These are phyloP conservation scores for Solenopsis fugax DNA, from an alignment of 1,140 invertebrate genomes.

Conservation along the genomic window DNA sequence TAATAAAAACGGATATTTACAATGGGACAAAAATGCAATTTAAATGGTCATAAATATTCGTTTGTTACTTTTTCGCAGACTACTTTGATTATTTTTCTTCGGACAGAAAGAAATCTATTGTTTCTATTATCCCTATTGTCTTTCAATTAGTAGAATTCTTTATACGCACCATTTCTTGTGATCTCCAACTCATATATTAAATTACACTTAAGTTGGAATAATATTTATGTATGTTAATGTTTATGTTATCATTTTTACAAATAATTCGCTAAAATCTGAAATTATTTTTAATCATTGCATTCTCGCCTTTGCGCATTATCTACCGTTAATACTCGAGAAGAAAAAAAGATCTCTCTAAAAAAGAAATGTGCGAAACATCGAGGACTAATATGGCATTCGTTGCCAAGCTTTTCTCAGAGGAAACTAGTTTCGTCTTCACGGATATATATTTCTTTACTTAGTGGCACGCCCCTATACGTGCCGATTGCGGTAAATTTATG, in stretches of 20 bases:
- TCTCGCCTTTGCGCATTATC: not conserved
- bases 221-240: not conserved
- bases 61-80: no score
- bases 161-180: not conserved
- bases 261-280: not conserved
- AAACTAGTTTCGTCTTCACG: conserved; percentile 64
- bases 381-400: conserved; percentile 51
- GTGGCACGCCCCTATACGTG: conserved; percentile 68
- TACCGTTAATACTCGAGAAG: not conserved
- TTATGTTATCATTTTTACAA: not conserved
- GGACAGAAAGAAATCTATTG: not conserved
- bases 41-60: no score
- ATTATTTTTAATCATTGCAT: not conserved
- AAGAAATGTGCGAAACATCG: not conserved
- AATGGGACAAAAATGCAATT: no score
- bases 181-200: not conserved
- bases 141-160: not conserved
- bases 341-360: not conserved
- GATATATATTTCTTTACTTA: conserved; percentile 62
- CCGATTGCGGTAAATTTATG: conserved; percentile 83
- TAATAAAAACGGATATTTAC: no score
- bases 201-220: not conserved
- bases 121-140: not conserved
- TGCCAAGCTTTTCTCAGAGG: conserved; percentile 41
- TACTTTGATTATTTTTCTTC: no score